A percentile compares a stretch with the other conserved stretches of the same genome.
These are phyloP conservation scores for Cephus rjabovi DNA, from an alignment of 2,888 invertebrate species.

Conservation along the genomic window DNA sequence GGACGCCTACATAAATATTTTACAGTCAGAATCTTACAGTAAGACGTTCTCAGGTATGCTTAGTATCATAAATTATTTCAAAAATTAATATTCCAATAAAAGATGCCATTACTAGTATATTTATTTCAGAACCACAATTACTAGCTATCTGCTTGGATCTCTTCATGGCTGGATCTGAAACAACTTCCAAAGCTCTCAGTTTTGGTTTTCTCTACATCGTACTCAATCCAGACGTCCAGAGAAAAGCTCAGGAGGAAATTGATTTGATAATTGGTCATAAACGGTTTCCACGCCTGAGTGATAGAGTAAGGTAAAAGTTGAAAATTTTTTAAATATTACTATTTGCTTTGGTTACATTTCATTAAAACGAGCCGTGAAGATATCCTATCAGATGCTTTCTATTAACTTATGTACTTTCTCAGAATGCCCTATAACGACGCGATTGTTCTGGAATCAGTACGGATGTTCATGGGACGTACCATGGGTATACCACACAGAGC, in stretches of 20 bases:
- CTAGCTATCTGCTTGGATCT: slow-evolving; percentile 86
- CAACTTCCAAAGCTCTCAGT: slow-evolving; percentile 82
- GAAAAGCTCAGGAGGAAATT: slow-evolving; percentile 82
- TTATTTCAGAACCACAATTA: slow-evolving; percentile 79
- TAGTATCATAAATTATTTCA: background rate
- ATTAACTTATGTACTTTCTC: slow-evolving; percentile 45
- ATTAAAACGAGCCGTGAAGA: background rate
- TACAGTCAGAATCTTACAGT: slow-evolving; percentile 72
- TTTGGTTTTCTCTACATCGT: slow-evolving; percentile 83
- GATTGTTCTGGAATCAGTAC: slow-evolving; percentile 79
- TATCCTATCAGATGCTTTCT: slow-evolving; percentile 5
- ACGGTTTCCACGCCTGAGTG: slow-evolving; percentile 76
- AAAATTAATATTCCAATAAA: slow-evolving; percentile 1
- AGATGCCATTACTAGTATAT: slow-evolving; percentile 47
- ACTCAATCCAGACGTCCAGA: slow-evolving; percentile 78
- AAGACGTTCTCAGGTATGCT: slow-evolving; percentile 65
- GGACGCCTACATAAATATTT: slow-evolving; percentile 81
- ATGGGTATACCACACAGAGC: slow-evolving; percentile 86
- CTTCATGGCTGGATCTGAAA: slow-evolving; percentile 90
- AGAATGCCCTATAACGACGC: slow-evolving; percentile 87
- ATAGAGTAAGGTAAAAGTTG: slow-evolving; percentile 73
- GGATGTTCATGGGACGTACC: slow-evolving; percentile 84
- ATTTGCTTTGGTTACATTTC: slow-evolving; percentile 3
- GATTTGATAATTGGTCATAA: slow-evolving; percentile 79
- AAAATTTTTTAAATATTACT: slow-evolving; percentile 9